Evolutionary conservation across 2,797 vertebrate species (phyloP).

Genomic region (Micrastur ruficollis): DNA sequence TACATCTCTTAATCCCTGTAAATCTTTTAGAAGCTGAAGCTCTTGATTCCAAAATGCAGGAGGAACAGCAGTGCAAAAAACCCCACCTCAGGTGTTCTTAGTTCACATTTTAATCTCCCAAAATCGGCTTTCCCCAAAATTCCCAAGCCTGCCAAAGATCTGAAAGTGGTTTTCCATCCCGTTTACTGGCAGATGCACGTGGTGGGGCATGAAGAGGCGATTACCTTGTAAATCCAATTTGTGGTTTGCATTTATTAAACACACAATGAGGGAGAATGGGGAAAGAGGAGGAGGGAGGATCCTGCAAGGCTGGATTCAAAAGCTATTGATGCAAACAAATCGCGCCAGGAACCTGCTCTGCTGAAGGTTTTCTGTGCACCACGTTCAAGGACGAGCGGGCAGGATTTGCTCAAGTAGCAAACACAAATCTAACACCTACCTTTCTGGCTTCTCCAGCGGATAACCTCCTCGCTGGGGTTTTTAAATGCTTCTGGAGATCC

Average conservation of each 20-base stretch:
- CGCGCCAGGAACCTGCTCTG: not conserved
- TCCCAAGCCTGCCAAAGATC: not conserved
- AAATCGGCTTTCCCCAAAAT: not conserved
- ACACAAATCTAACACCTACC: slow-evolving; percentile 61
- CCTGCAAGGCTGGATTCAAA: not conserved
- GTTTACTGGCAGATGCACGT: not conserved
- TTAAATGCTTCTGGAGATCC: slow-evolving; percentile 83
- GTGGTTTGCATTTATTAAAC: not conserved
- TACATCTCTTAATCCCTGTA: accelerated
- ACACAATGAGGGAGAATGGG: accelerated
- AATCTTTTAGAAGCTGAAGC: not conserved
- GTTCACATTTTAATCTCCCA: not conserved
- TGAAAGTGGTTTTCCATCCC: not conserved
- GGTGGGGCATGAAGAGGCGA: not conserved
- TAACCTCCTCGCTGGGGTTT: slow-evolving; percentile 80
- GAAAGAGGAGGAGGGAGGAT: not conserved
- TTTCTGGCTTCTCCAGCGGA: slow-evolving; percentile 83
- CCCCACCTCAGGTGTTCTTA: not conserved
- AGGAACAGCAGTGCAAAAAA: not conserved
- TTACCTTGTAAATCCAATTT: not conserved
- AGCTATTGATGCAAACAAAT: not conserved
- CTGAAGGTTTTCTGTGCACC: not conserved
- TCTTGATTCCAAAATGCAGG: not conserved
- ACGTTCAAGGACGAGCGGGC: accelerated
- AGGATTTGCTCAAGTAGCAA: not conserved